Conservation (phyloP, 2,888 invertebrate genomes). For the Heliconius erato region DNA sequence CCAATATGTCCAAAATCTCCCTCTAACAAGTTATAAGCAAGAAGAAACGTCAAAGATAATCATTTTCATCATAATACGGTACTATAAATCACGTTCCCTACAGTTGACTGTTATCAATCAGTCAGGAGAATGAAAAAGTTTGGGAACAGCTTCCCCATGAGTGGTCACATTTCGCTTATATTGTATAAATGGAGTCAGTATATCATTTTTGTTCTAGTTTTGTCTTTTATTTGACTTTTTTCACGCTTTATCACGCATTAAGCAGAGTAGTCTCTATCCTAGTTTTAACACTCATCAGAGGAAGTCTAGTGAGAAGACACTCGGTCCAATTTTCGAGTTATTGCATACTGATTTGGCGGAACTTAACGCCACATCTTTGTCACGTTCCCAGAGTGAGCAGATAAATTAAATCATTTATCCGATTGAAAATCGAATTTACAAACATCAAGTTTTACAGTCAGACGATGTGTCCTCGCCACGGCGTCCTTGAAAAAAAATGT, state of each 20-base stretch:
- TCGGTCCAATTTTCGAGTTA: too few species aligned
- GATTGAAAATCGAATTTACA: too few species aligned
- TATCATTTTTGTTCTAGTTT: slow-evolving; percentile 26
- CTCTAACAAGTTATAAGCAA: not conserved
- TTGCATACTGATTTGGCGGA: too few species aligned
- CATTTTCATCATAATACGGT: slow-evolving; percentile 18
- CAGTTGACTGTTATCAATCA: slow-evolving; percentile 52
- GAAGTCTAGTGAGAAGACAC: too few species aligned
- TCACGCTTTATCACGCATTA: not conserved
- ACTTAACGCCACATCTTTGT: too few species aligned
- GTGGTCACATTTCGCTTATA: slow-evolving; percentile 38
- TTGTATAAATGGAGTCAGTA: slow-evolving; percentile 14
- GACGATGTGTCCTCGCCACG: too few species aligned
- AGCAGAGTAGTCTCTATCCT: too few species aligned
- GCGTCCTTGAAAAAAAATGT: too few species aligned
- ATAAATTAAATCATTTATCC: too few species aligned
- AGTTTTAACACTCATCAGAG: too few species aligned
- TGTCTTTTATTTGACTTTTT: slow-evolving; percentile 27
- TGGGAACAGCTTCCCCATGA: slow-evolving; percentile 39
- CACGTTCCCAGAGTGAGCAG: too few species aligned
- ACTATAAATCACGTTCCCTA: slow-evolving; percentile 46
- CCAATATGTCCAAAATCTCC: not conserved
- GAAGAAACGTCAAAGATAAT: slow-evolving; percentile 26
- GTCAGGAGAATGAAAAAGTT: slow-evolving; percentile 41
- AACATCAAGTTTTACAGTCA: too few species aligned